These are phyloP conservation scores for Busseola fusca DNA, from an alignment of 2,888 invertebrate genomes.

Conservation along the genomic window DNA sequence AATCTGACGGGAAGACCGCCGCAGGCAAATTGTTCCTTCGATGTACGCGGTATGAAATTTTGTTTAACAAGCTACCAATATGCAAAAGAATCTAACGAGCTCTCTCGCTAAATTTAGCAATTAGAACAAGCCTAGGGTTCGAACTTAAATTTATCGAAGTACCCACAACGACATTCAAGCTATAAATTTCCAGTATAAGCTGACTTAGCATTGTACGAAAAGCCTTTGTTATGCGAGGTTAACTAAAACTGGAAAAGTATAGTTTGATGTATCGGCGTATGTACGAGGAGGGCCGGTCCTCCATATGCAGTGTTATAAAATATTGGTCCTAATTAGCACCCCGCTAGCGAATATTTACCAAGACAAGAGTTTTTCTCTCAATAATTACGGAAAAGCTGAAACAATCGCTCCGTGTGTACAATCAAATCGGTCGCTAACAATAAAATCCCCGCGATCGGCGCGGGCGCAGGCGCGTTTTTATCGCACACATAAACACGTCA, in stretches of 20 bases:
- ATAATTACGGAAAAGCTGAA: slow-evolving; percentile 11
- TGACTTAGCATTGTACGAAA: too few relatives aligned
- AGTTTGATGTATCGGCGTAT: too few relatives aligned
- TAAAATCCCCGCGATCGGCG: slow-evolving; percentile 62
- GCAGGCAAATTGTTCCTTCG: too few relatives aligned
- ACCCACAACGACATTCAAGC: too few relatives aligned
- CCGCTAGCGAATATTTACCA: not conserved
- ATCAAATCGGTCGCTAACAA: slow-evolving; percentile 59
- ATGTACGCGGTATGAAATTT: too few relatives aligned
- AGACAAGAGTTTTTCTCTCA: not conserved
- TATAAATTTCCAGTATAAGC: too few relatives aligned
- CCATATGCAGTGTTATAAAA: not conserved
- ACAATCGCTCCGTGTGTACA: slow-evolving; percentile 59
- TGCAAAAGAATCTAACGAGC: not conserved
- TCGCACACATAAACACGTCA: slow-evolving; percentile 76
- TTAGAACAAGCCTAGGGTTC: not conserved
- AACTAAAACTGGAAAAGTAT: too few relatives aligned
- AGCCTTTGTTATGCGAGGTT: too few relatives aligned
- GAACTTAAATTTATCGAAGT: not conserved
- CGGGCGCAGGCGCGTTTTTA: slow-evolving; percentile 72
- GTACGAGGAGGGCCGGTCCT: not conserved
- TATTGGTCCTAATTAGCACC: not conserved
- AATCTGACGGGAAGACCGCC: too few relatives aligned
- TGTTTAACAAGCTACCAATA: not conserved
- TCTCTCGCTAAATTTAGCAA: not conserved